Evolutionary conservation across 2,888 invertebrate species (phyloP).

Genomic region (Cerastoderma edule): DNA sequence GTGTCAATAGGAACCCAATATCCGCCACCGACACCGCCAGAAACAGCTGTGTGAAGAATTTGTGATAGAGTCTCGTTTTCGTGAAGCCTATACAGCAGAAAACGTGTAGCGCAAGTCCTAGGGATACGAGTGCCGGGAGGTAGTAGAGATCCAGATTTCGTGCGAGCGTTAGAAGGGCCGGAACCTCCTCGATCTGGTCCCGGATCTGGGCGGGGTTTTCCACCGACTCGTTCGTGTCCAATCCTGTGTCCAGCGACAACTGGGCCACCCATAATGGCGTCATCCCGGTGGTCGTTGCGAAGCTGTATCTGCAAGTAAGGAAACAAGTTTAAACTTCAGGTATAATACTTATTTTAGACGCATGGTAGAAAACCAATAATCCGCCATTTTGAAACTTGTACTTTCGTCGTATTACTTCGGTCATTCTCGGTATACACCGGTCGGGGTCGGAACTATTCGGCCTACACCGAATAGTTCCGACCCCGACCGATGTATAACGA

Average conservation of each 20-base stretch:
- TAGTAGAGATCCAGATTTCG: constrained; percentile 60
- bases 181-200: constrained; percentile 29
- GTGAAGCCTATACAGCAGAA: constrained; percentile 62
- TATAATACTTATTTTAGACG: too few species aligned
- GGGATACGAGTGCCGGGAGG: constrained; percentile 60
- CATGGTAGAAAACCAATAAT: too few species aligned
- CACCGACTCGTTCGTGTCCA: constrained; percentile 21
- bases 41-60: constrained; percentile 69
- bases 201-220: constrained; percentile 9
- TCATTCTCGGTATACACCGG: too few species aligned
- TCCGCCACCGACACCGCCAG: constrained; percentile 66
- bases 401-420: too few species aligned
- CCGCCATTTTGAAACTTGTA: too few species aligned
- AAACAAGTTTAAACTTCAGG: too few species aligned
- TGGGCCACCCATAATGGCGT: constrained; percentile 47
- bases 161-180: constrained; percentile 30
- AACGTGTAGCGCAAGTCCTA: constrained; percentile 58
- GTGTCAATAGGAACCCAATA: constrained; percentile 65
- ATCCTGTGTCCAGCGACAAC: constrained; percentile 15
- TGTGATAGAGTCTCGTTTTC: constrained; percentile 62
- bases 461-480: too few species aligned
- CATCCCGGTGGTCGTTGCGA: too few species aligned
- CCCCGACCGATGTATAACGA: too few species aligned
- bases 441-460: too few species aligned
- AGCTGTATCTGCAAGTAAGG: too few species aligned